Conservation (phyloP, 1,140 invertebrate genomes). For the Hirudo medicinalis region DNA sequence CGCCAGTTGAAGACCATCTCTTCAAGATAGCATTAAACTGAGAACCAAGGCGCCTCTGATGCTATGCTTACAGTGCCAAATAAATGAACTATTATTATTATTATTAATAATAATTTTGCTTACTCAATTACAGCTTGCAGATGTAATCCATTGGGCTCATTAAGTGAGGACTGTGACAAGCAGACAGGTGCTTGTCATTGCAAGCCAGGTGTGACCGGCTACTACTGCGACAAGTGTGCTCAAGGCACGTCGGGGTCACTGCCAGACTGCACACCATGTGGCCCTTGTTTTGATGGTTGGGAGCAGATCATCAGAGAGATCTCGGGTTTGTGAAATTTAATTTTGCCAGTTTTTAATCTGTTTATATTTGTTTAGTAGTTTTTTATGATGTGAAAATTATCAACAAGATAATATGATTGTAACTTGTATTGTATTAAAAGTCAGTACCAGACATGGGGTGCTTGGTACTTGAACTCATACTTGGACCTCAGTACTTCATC, state of each 20-base stretch:
- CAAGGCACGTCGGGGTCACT: constrained; percentile 78
- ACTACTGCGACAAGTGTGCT: constrained; percentile 86
- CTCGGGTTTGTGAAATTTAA: constrained; percentile 39
- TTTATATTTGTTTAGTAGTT: background rate
- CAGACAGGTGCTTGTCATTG: constrained; percentile 49
- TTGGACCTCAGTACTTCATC: too few species aligned
- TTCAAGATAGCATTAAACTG: too few species aligned
- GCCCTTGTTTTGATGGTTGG: constrained; percentile 99
- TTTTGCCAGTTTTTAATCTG: background rate
- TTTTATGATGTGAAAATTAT: constrained; percentile 4
- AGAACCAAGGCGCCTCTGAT: too few species aligned
- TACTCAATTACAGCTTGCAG: constrained; percentile 54
- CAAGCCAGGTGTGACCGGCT: constrained; percentile 74
- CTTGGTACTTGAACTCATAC: too few species aligned
- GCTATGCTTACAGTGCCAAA: too few species aligned
- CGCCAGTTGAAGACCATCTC: too few species aligned
- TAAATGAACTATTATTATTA: too few species aligned
- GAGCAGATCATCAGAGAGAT: constrained; percentile 68
- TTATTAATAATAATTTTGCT: too few species aligned
- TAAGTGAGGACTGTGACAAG: constrained; percentile 54
- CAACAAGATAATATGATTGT: too few species aligned
- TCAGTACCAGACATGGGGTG: too few species aligned
- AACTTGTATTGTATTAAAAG: too few species aligned
- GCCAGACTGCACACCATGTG: constrained; percentile 81
- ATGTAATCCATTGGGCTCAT: constrained; percentile 73